Evolutionary conservation across 2,888 invertebrate genomes (phyloP).

Genomic region (Tenthredo mesomela): DNA sequence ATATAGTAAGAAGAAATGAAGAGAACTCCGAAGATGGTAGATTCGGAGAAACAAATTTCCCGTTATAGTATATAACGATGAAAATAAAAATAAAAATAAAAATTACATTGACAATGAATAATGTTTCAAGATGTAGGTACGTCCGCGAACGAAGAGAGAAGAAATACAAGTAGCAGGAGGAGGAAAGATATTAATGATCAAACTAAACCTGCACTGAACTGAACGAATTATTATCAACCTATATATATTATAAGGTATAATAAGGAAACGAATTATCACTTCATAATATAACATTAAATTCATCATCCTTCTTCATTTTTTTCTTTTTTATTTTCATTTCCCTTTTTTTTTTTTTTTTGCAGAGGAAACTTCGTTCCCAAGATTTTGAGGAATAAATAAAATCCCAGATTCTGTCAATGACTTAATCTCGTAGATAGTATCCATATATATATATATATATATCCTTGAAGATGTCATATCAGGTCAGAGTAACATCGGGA

Average conservation of each 20-base stretch:
- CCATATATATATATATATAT: not conserved
- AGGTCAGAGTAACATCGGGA: constrained; percentile 11
- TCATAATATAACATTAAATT: not conserved
- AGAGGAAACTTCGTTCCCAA: not conserved
- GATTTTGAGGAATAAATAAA: not conserved
- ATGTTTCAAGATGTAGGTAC: not conserved
- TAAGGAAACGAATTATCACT: not conserved
- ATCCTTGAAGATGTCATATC: not conserved
- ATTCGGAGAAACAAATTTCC: constrained; percentile 28
- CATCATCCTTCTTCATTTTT: too few species aligned
- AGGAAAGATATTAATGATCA: constrained; percentile 46
- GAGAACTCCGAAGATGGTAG: not conserved
- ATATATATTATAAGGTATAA: not conserved
- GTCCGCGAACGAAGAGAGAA: not conserved
- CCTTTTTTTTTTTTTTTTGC: not conserved
- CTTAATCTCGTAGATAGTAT: not conserved
- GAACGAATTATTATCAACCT: not conserved
- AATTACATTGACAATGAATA: constrained; percentile 43
- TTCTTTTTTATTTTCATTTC: too few species aligned
- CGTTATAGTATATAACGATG: not conserved
- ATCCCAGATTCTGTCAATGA: not conserved
- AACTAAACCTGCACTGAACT: constrained; percentile 8
- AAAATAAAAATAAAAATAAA: not conserved
- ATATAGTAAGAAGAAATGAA: too few species aligned
- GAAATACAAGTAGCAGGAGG: not conserved